phyloP scores from a whole-genome alignment of 2,113 vertebrate species.

The Corvus moneduloides region DNA sequence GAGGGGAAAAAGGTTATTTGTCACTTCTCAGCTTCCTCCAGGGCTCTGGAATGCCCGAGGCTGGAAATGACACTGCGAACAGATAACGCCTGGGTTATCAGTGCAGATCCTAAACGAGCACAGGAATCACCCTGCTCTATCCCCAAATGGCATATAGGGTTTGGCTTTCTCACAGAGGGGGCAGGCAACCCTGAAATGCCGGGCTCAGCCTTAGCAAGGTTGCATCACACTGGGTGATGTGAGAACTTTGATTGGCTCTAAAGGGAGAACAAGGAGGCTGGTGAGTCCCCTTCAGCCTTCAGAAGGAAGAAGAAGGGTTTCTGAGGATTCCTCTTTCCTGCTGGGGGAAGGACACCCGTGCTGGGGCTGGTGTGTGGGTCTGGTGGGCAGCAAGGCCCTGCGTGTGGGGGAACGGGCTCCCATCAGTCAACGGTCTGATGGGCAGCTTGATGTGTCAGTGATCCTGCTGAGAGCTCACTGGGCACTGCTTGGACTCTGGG shows the following conservation, averaged over 20 bases:
- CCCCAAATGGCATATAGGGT: accelerated
- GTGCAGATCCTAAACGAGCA: neutral
- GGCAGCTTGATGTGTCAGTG: neutral
- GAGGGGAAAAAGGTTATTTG: neutral
- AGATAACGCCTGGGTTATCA: neutral
- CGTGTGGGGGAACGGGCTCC: neutral
- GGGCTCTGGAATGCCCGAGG: neutral
- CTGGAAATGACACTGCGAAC: neutral
- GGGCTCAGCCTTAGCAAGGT: neutral
- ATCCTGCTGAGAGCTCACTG: neutral
- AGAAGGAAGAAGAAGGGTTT: neutral
- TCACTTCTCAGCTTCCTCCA: neutral
- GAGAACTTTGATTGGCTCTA: neutral
- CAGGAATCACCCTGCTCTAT: neutral
- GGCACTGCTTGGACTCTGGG: neutral
- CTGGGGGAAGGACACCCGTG: accelerated
- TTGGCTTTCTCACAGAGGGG: neutral
- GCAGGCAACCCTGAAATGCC: neutral
- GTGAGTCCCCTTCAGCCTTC: neutral
- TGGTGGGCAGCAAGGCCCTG: neutral
- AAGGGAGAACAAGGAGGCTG: neutral
- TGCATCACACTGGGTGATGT: accelerated
- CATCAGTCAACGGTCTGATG: neutral
- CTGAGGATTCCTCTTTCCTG: neutral
- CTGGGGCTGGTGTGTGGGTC: neutral